These are phyloP conservation scores for Pseudochromis fuscus DNA, from an alignment of 2,797 vertebrate genomes.

Conservation along the genomic window DNA sequence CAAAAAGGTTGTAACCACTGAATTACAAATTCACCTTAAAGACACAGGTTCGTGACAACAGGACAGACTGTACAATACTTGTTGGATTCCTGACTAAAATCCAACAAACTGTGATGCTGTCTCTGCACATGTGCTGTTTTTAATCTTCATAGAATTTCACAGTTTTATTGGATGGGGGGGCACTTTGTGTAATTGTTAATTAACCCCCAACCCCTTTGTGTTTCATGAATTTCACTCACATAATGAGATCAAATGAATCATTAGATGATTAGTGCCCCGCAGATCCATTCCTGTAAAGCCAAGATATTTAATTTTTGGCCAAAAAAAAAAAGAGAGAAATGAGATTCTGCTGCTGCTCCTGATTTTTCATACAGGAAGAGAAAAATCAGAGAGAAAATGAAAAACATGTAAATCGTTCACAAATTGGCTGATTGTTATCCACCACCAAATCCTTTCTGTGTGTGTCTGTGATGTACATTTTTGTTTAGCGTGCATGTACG, in stretches of 20 bases:
- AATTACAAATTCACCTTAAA: neutral
- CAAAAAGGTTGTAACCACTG: neutral
- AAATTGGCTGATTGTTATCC: neutral
- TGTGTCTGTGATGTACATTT: neutral
- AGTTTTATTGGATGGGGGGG: constrained; percentile 3
- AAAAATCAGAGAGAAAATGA: neutral
- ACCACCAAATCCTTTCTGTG: neutral
- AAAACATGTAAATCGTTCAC: neutral
- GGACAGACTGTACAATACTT: neutral
- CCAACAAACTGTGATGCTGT: neutral
- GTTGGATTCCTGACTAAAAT: neutral
- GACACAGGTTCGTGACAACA: neutral
- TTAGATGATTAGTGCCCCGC: constrained; percentile 26
- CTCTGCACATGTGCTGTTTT: neutral
- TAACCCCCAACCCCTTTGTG: constrained; percentile 26
- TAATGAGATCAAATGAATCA: constrained; percentile 39
- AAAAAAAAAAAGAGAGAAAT: neutral
- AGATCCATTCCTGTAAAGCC: constrained; percentile 5
- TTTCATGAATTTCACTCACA: constrained; percentile 20
- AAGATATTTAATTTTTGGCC: neutral
- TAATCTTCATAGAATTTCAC: constrained; percentile 9
- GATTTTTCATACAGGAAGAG: neutral
- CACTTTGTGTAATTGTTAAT: constrained; percentile 30
- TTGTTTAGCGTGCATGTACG: constrained; percentile 20
- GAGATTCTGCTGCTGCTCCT: neutral